These are phyloP conservation scores for Gila orcuttii DNA, from an alignment of 2,113 vertebrate species.

Conservation along the genomic window DNA sequence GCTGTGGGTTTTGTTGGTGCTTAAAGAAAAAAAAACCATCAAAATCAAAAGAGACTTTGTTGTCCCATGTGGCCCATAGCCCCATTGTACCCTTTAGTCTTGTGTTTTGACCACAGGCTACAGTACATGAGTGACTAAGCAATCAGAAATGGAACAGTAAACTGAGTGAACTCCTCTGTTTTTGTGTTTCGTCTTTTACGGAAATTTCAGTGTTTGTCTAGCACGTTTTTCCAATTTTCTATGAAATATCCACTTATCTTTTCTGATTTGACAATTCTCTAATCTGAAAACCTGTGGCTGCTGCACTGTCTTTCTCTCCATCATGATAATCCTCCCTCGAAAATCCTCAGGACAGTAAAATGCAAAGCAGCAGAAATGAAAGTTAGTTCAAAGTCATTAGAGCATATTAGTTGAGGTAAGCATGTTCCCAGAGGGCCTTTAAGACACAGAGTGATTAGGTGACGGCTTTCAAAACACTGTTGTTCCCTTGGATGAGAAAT, in stretches of 20 bases:
- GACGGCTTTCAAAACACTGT: slow-evolving; percentile 47
- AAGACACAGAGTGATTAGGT: slow-evolving; percentile 53
- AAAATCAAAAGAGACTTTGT: background rate
- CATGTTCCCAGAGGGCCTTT: slow-evolving; percentile 41
- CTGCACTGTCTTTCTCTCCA: slow-evolving; percentile 2
- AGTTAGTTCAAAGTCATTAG: slow-evolving; percentile 56
- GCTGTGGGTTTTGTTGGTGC: background rate
- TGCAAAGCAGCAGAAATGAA: slow-evolving; percentile 50
- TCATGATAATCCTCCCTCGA: slow-evolving; percentile 33
- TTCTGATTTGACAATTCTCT: slow-evolving; percentile 13
- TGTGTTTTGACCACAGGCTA: background rate
- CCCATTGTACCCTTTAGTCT: background rate
- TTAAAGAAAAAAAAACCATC: background rate
- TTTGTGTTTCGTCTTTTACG: background rate
- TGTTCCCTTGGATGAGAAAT: slow-evolving; percentile 29
- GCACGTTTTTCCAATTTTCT: background rate
- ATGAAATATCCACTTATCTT: background rate
- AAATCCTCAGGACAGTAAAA: slow-evolving; percentile 32
- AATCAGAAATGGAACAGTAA: background rate
- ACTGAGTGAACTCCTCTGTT: background rate
- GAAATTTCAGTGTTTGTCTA: background rate
- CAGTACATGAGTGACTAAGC: background rate
- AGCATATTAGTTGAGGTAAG: slow-evolving; percentile 48
- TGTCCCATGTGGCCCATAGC: background rate
- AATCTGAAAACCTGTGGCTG: slow-evolving; percentile 22